These are phyloP conservation scores for Noctua fimbriata DNA, from an alignment of 2,888 invertebrate genomes.

Conservation along the genomic window DNA sequence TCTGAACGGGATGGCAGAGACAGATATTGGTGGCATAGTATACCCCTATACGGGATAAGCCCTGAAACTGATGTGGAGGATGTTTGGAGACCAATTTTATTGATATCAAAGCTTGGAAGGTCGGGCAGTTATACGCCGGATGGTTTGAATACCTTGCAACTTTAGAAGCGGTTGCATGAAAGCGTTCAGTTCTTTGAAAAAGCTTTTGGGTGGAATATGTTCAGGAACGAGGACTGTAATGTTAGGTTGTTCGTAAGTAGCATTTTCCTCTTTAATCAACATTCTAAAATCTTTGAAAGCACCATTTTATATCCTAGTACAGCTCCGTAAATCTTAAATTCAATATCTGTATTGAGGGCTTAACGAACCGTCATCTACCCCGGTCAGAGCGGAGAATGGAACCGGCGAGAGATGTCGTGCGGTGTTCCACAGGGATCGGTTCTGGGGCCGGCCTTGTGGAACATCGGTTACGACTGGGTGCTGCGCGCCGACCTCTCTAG, in stretches of 20 bases:
- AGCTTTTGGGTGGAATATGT: neutral
- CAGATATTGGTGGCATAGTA: neutral
- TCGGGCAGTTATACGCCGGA: neutral
- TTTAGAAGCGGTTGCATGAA: neutral
- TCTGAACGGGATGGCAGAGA: neutral
- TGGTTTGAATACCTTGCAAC: neutral
- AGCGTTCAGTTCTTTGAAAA: neutral
- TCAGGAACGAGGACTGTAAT: neutral
- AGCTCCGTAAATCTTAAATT: neutral
- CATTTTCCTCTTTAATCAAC: neutral
- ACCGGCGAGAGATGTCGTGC: no score
- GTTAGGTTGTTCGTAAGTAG: neutral
- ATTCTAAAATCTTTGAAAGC: constrained; percentile 5
- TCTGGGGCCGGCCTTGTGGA: no score
- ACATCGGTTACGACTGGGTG: no score
- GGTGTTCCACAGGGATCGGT: no score
- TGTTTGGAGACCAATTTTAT: neutral
- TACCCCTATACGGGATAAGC: no score
- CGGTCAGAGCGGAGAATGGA: no score
- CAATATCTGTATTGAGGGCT: neutral
- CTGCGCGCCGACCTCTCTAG: no score
- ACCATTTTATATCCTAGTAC: neutral
- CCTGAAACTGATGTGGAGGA: no score
- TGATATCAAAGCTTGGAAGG: neutral
- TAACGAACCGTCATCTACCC: no score